Base-by-base conservation (phyloP, 2,113 vertebrate species). In the Mastomys natalensis region DNA sequence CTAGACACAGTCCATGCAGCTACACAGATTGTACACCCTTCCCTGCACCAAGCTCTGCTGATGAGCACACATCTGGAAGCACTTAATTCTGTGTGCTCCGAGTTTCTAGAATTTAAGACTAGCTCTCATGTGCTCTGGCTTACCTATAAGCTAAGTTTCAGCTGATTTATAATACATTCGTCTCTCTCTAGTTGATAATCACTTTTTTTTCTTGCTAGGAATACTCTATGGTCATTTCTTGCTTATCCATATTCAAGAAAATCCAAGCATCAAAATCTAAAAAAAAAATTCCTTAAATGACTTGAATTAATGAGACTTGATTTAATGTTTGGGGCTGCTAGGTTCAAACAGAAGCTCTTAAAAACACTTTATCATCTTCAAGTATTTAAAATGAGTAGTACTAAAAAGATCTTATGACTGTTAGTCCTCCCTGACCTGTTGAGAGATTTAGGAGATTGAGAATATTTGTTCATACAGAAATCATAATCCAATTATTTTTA, bases 401-500 rank as follows among this genome's bases (percentile, higher is more conserved):
- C 73, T 82, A 66, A 89, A 34, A 68, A 60, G 58, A 85, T 77
- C 31, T 81, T 92, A 29, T 0, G 48, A 80, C 9, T 91, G 58
- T 5, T 91, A 86, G 21, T 94, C 68, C 40, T 55, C 55, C 31
- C 8, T 93, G 48, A 92, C 37, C 40, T 74, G 37, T 34, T 85
- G 53, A 88, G 96, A 58, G 95, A 85, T 26, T 31, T 45, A 43
- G 13, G 81, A 64, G 80, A 84, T 17, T 62, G 55, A 86, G 60
- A 94, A 88, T 53, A 74, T 87, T 89, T 90, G 58, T 68, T 96
- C 85, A n/a, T 76, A 77, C 12, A 92, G 81, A 95, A 95, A 94
- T 72, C 19, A 48, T 76, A 86, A 95, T 51, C 53, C 91, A 90
- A 90, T 94, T 87, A 82, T 92, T 95, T 94, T 97, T 92, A 95